Evolutionary conservation across 2,888 invertebrate genomes (phyloP), one percentile per base, ranked within the genome.

Genomic region (Cerceris ruficornis): DNA sequence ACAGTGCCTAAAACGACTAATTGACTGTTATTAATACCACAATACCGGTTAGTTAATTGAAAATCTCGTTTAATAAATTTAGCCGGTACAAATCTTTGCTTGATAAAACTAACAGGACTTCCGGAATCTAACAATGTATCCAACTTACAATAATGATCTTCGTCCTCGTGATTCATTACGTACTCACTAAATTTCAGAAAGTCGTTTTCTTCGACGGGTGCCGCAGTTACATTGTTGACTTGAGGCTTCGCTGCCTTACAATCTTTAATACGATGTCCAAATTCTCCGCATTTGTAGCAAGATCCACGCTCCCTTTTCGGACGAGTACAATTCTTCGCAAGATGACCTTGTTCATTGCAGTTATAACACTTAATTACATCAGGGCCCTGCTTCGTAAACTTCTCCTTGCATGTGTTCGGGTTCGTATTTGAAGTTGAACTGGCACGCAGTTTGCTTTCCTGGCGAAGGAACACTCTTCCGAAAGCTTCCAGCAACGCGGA

Each of bases 51-150:
- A 9, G 8, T 6, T 7, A 8, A 5, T 11, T 9, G 7, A 43
- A 8, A 9, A 7, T 9, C 28, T 6, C 6, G 5, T 6, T 61
- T 15, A 5, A 5, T 14, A 14, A 39, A n/a, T 13, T 59, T n/a
- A 6, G 14, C 41, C 42, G 13, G 13, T 7, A 39, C 41, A 59
- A 42, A 11, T 2, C 13, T 14, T 11, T 11, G 13, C n/a, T 59
- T 59, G 13, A 59, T 42, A n/a, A 59, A 59, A n/a, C 59, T 59
- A 42, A 59, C 14, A 6, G 59, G 59, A 59, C 59, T 59, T 9
- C 59, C 59, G 7, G 59, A 15, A 79, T 66, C 70, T 69, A 67
- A 72, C 15, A 43, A 55, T 2, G 59, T 42, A 41, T n/a, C 6
- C 41, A 59, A 59, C 9, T 0, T 6, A 8, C 6, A 6, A 17